Evolutionary conservation across 2,888 invertebrate species (phyloP), one percentile per base, ranked within the genome.

Genomic region (Cartodere bifasciata): DNA sequence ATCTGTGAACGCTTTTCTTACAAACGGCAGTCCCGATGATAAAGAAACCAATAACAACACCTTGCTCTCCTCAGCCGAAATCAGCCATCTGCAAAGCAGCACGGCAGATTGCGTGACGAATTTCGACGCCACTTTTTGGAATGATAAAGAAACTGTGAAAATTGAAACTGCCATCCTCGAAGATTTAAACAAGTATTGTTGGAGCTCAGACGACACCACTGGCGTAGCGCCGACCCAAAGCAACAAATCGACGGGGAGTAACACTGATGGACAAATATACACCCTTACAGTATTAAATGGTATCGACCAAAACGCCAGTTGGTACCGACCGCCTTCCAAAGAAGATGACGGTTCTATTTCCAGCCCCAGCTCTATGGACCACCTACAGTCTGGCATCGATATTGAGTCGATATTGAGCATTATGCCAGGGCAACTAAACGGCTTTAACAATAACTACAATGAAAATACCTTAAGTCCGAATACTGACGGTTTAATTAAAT

Each of bases 241-340:
- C 13, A 12, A 6, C 13, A 36, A 36, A 36, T 28, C 36, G 23
- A 9, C 24, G 5, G 11, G 5, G 37, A 62, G 60, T 43, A 78
- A 76, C 50, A 77, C 79, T n/a, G 82, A 82, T 49, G 81, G 82
- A 42, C 75, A 77, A 56, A 86, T 86, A 52, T 86, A 86, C 58
- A 86, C 86, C 34, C 63, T 87, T 40, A 86, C 86, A 50, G 85
- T 86, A 55, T 72, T 87, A 52, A 85, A 86, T 59, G 81, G 80
- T 45, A 75, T 77, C 46, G 67, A 58, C 57, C 65, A 52, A 54
- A 51, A 44, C 32, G 56, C 49, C 37, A 60, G 49, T 38, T 67
- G 55, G 63, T 67, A 54, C 58, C 67, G 47, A 61, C 67, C 57
- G 64, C 77, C 50, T 65, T 70, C 57, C 53, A 68, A 43, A 68